Conservation (phyloP, 2,113 vertebrate species). For the Columba livia region DNA sequence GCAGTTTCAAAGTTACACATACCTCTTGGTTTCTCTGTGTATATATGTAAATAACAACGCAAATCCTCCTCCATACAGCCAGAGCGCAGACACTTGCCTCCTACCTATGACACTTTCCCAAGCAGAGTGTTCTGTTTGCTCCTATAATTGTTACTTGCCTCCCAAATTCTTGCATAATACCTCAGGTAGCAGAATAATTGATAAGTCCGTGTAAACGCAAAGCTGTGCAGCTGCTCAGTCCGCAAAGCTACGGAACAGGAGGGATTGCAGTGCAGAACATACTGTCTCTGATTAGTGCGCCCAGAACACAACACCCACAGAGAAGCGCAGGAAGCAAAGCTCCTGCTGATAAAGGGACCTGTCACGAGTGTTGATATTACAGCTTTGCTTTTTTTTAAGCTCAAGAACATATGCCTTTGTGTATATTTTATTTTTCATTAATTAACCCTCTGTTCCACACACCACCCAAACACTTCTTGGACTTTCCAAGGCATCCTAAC, state of each 20-base stretch:
- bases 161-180: neutral
- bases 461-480: neutral
- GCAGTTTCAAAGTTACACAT: accelerated
- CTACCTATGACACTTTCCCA: neutral
- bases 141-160: neutral
- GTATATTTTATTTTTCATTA: neutral
- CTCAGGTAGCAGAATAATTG: neutral
- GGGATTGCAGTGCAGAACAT: neutral
- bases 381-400: neutral
- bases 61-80: neutral
- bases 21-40: neutral
- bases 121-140: neutral
- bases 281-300: neutral
- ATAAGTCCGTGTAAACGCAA: neutral
- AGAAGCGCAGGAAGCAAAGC: slow-evolving; percentile 39
- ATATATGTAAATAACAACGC: neutral
- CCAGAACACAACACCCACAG: neutral
- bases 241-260: neutral
- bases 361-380: slow-evolving; percentile 46
- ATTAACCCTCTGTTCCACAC: neutral
- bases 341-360: neutral
- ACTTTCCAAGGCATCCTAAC: neutral
- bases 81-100: neutral
- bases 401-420: neutral
- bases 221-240: neutral